Evolutionary conservation across 1,140 invertebrate genomes (phyloP), one percentile per base, ranked within the genome.

Genomic region (Oryctes rhinoceros): DNA sequence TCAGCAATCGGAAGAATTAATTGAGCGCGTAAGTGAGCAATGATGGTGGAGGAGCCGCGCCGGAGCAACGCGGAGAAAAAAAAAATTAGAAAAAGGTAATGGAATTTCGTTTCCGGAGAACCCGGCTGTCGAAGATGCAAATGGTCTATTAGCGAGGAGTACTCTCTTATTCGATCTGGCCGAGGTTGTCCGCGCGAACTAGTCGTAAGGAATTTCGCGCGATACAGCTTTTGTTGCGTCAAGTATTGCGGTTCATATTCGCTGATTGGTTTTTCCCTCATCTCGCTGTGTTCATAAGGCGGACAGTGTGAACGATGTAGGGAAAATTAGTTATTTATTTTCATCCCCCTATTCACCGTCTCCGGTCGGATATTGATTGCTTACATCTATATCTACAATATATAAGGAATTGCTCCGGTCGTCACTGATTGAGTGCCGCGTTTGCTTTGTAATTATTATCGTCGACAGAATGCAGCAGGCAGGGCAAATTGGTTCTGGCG

Each of bases 1-100:
- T 37, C 24, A 71, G 20, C 65, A 71, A 71, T 71, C 35, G 65
- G 65, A 71, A 37, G 65, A 71, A 71, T 71, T 71, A 71, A 71
- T 71, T 71, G 65, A 71, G 65, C 24, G 65, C 18, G 65, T 71
- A 71, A 71, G 20, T 71, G 65, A 71, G 65, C 65, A 24, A 13
- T 37, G 13, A 24, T 9, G 18, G 18, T 37, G 0, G 53, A 59
- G 53, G 15, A 44, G 39, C 39, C 39, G 39, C 39, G 5, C 53
- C 3, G 5, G 18, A n/a, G 53, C 53, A 59, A 15, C 13, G 15
- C 5, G 0, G 53, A 18, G 15, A 59, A 59, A 59, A 18, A n/a
- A 59, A 59, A 59, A 59, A 59, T n/a, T 6, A 10, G 18, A 59
- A 59, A 18, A 59, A 59, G 13, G 53, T 71, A 71, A 71, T 71